Base-by-base conservation (phyloP, 1,140 invertebrate genomes). In the Conopomorpha cramerella region DNA sequence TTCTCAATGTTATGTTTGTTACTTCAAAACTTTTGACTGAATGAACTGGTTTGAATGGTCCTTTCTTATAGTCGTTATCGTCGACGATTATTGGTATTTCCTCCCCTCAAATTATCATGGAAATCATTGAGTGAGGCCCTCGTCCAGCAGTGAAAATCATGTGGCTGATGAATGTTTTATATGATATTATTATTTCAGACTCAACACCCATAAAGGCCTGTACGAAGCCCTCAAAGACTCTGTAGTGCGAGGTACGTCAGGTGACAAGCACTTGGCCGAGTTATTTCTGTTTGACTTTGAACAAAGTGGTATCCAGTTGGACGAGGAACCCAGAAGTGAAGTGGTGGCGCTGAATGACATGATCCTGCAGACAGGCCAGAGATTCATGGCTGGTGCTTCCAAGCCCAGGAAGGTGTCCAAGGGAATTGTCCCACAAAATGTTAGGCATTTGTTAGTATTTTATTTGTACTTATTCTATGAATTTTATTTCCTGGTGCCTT, bases 261-360 rank as follows among this genome's bases (percentile, higher is more conserved):
- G 92, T 1, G 96, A 99, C 61, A 62, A 86, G 30, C 89, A 96
- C 71, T 89, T 99, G 2, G 86, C 88, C 1, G 81, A 89, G 53
- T 68, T 99, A 34, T 98, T 98, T 78, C 70, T 96, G 18, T 93
- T 95, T 74, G 96, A 99, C 67, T 98, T 98, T 79, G 95, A 98
- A 66, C 94, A 97, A 70, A 90, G 90, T 77, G 96, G 95, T 4
- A 98, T 98, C 46, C 95, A 98, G 70, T 78, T 99, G 33, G 82
- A 86, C n/a, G 89, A 95, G 46, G 61, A 80, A 2, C 81, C 89
- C 45, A 77, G 94, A 34, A 65, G 84, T 41, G 72, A 82, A 45
- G 93, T 97, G 39, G 93, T 97, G 0, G 76, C 84, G 1, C 76
- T 96, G 0, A 97, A 96, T 66, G 88, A 96, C 63, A 77, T 79